Conservation (phyloP, 2,797 vertebrate species). For the Danio kyathit region DNA sequence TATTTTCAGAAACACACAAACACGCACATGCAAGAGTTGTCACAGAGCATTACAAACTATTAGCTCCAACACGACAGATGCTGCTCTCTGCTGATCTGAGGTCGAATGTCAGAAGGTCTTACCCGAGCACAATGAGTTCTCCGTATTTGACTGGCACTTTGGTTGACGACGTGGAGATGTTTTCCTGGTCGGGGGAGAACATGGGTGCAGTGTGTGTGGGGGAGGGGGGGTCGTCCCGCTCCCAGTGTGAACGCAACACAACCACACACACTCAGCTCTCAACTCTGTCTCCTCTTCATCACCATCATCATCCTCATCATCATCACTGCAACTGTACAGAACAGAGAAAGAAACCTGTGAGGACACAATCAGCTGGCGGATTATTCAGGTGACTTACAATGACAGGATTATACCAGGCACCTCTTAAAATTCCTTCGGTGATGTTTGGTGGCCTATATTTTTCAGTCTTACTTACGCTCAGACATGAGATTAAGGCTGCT, state of each 20-base stretch:
- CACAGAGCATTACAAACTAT: conserved; percentile 3
- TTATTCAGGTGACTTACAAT: neutral
- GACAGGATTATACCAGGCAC: neutral
- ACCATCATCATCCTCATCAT: conserved; percentile 65
- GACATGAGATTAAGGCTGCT: conserved; percentile 15
- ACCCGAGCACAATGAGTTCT: conserved; percentile 99
- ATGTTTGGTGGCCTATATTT: conserved; percentile 3
- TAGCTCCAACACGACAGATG: conserved; percentile 9
- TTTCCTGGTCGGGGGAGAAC: conserved; percentile 99
- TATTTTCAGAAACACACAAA: conserved; percentile 38
- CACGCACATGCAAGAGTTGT: neutral
- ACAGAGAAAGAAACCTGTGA: conserved; percentile 47
- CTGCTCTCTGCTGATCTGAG: conserved; percentile 9
- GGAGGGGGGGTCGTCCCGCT: conserved; percentile 36
- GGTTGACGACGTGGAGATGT: conserved; percentile 92
- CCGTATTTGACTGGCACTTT: conserved; percentile 99
- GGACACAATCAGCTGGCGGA: neutral
- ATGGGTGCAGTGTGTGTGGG: conserved; percentile 80
- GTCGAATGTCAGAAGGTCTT: conserved; percentile 70
- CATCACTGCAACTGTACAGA: conserved; percentile 64
- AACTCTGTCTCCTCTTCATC: conserved; percentile 84
- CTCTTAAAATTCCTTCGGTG: neutral
- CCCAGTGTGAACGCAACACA: conserved; percentile 53
- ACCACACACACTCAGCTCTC: conserved; percentile 71
- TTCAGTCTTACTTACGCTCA: neutral